Percentiles rank a stretch among this genome's conserved stretches.
These are phyloP conservation scores for Tineola bisselliella DNA, from an alignment of 2,888 invertebrate species.

Conservation along the genomic window DNA sequence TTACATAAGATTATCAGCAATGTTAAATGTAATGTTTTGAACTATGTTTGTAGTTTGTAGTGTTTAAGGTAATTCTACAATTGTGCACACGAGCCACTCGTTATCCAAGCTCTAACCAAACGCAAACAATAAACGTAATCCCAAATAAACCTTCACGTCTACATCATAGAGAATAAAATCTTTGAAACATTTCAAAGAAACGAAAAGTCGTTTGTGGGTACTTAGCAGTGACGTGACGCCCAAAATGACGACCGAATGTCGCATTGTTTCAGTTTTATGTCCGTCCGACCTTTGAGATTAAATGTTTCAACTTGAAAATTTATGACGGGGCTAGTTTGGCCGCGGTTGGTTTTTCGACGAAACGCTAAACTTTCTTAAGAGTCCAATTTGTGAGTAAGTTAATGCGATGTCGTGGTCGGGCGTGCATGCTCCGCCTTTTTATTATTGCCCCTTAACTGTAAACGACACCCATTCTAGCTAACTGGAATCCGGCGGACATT, in stretches of 20 bases:
- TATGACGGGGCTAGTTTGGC: slow-evolving; percentile 51
- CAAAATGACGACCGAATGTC: slow-evolving; percentile 36
- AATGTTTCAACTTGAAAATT: slow-evolving; percentile 51
- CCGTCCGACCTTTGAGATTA: slow-evolving; percentile 53
- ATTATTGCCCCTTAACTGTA: slow-evolving; percentile 63
- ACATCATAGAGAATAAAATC: not conserved
- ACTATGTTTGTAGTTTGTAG: slow-evolving; percentile 40
- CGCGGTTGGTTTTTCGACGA: slow-evolving; percentile 49
- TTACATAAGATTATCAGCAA: not conserved
- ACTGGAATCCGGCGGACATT: slow-evolving; percentile 10
- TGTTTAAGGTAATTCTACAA: slow-evolving; percentile 63
- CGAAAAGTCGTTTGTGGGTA: not conserved
- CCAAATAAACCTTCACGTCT: not conserved
- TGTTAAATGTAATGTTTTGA: not conserved
- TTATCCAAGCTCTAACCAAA: slow-evolving; percentile 27
- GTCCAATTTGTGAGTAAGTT: slow-evolving; percentile 58
- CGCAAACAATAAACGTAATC: not conserved
- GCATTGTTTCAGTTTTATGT: slow-evolving; percentile 61
- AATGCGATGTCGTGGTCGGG: slow-evolving; percentile 53
- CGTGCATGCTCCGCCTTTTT: slow-evolving; percentile 61
- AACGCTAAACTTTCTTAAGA: slow-evolving; percentile 59
- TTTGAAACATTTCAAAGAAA: not conserved
- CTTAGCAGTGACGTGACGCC: slow-evolving; percentile 38
- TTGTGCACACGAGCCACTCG: slow-evolving; percentile 64
- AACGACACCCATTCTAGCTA: slow-evolving; percentile 51